Percentiles rank a stretch among this genome's conserved stretches.
These are phyloP conservation scores for Ferdinandea cuprea DNA, from an alignment of 2,888 invertebrate genomes.

Conservation along the genomic window DNA sequence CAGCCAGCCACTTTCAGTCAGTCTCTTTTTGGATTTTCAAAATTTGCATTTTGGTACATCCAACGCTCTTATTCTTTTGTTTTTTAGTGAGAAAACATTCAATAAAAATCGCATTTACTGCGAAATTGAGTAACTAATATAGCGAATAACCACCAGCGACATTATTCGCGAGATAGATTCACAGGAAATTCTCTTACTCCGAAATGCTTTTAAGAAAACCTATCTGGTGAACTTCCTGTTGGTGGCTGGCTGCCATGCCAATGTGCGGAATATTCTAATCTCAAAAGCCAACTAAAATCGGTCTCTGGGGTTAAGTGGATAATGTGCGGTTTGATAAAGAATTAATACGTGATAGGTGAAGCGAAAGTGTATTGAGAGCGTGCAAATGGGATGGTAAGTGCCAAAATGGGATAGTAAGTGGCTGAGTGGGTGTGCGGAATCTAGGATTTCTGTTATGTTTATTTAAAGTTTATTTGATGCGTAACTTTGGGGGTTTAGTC, in stretches of 20 bases:
- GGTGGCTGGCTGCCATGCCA: constrained; percentile 37
- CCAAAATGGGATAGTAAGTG: not conserved
- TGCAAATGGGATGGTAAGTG: constrained; percentile 33
- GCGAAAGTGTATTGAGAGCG: constrained; percentile 32
- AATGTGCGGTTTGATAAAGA: constrained; percentile 63
- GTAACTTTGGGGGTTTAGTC: not conserved
- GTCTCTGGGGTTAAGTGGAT: constrained; percentile 52
- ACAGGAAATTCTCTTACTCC: constrained; percentile 38
- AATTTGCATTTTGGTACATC: constrained; percentile 30
- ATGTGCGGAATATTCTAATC: constrained; percentile 29
- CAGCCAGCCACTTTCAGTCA: not conserved
- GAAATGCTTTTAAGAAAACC: constrained; percentile 64
- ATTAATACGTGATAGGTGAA: constrained; percentile 57
- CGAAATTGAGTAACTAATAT: constrained; percentile 60
- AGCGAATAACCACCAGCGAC: constrained; percentile 40
- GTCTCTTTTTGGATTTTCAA: not conserved
- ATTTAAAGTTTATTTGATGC: not conserved
- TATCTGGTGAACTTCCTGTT: constrained; percentile 53
- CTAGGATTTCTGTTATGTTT: no score
- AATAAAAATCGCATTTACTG: constrained; percentile 64
- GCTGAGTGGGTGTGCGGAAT: not conserved
- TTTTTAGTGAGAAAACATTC: constrained; percentile 32
- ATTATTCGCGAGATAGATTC: constrained; percentile 20
- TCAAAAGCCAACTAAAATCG: constrained; percentile 45
- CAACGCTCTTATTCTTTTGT: not conserved